A percentile compares a stretch with the other conserved stretches of the same genome.
Evolutionary conservation across 2,888 invertebrate genomes (phyloP).

Genomic region (Spisula subtruncata): DNA sequence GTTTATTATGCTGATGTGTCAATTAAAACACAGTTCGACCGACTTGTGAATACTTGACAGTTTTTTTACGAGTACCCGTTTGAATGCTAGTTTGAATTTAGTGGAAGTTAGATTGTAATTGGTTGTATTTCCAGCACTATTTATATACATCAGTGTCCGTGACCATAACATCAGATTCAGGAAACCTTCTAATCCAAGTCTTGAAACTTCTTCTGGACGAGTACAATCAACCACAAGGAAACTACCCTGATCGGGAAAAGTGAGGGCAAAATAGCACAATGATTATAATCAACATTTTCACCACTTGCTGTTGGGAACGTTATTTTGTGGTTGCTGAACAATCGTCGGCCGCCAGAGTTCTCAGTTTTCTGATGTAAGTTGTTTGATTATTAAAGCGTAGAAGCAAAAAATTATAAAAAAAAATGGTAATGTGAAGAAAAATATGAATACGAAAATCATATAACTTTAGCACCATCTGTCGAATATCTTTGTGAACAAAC

Average conservation of each 20-base stretch:
- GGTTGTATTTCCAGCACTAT: slow-evolving; percentile 97
- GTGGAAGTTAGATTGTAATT: slow-evolving; percentile 97
- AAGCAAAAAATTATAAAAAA: slow-evolving; percentile 69
- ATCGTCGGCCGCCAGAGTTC: slow-evolving; percentile 47
- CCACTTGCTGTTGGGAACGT: slow-evolving; percentile 78
- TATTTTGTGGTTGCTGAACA: slow-evolving; percentile 55
- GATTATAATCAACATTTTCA: slow-evolving; percentile 79
- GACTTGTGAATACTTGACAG: background rate
- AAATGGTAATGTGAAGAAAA: slow-evolving; percentile 74
- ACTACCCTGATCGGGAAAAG: slow-evolving; percentile 95
- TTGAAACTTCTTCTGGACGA: slow-evolving; percentile 91
- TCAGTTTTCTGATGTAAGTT: slow-evolving; percentile 57
- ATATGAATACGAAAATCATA: slow-evolving; percentile 67
- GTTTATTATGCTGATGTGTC: background rate
- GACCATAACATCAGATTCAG: slow-evolving; percentile 95
- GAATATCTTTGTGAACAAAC: slow-evolving; percentile 70
- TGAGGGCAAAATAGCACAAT: slow-evolving; percentile 95
- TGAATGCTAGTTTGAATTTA: slow-evolving; percentile 91
- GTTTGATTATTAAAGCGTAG: slow-evolving; percentile 72
- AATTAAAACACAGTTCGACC: background rate
- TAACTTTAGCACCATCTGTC: slow-evolving; percentile 60
- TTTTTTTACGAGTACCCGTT: slow-evolving; percentile 41
- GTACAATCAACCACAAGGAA: slow-evolving; percentile 95
- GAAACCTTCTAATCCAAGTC: slow-evolving; percentile 93
- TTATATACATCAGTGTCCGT: slow-evolving; percentile 93